phyloP scores from a whole-genome alignment of 2,888 invertebrate genomes.

The Liopterus haemorrhoidalis region DNA sequence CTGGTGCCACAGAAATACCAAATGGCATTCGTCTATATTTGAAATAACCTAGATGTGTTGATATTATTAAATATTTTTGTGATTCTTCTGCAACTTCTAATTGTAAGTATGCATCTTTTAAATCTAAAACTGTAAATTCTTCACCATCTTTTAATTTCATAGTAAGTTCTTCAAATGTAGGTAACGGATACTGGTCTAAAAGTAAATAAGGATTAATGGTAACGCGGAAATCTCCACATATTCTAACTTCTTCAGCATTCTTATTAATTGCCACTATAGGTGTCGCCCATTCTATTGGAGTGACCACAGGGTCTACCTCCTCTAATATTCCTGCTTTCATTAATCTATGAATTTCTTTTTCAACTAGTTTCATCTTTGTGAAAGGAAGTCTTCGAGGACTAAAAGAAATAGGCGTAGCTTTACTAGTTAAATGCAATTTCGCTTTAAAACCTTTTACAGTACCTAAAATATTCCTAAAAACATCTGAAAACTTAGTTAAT shows the following conservation, averaged over 20 bases:
- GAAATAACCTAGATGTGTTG: conserved; percentile 16
- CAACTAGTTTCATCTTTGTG: conserved; percentile 1
- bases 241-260: not conserved
- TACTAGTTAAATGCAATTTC: not conserved
- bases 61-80: conserved; percentile 3
- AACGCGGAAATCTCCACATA: conserved; percentile 6
- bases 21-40: conserved; percentile 15
- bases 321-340: not conserved
- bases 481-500: conserved; percentile 1
- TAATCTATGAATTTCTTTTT: conserved; percentile 5
- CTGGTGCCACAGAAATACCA: conserved; percentile 12
- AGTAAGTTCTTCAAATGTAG: conserved; percentile 15
- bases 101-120: conserved; percentile 20
- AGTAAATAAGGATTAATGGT: conserved; percentile 12
- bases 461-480: conserved; percentile 6
- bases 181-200: conserved; percentile 8
- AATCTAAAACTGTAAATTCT: conserved; percentile 21
- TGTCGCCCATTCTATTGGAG: not conserved
- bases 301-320: not conserved
- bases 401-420: not conserved
- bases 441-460: conserved; percentile 8
- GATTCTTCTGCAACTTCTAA: conserved; percentile 15
- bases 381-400: conserved; percentile 4
- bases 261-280: not conserved
- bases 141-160: conserved; percentile 7